Conservation (phyloP, 2,888 invertebrate genomes). For the Callyntrura sp. region DNA sequence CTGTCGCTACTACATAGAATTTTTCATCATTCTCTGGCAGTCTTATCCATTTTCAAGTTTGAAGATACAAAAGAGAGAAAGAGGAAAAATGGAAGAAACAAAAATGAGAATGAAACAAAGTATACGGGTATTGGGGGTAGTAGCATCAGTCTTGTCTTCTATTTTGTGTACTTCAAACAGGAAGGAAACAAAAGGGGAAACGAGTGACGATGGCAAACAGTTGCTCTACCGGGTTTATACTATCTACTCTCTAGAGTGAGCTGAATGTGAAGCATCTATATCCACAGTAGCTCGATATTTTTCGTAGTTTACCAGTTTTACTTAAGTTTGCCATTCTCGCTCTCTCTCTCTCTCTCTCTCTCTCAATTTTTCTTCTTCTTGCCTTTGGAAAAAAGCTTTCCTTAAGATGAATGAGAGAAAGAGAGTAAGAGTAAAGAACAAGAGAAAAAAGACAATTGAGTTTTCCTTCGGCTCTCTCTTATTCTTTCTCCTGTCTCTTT, state of each 20-base stretch:
- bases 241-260: no score
- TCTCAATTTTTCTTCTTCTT: slow-evolving; percentile 2
- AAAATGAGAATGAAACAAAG: slow-evolving; percentile 40
- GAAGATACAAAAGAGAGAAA: slow-evolving; percentile 36
- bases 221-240: no score
- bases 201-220: slow-evolving; percentile 38
- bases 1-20: neutral
- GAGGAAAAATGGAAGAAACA: neutral
- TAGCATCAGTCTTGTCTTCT: slow-evolving; percentile 51
- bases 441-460: slow-evolving; percentile 66
- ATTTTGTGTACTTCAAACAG: slow-evolving; percentile 48
- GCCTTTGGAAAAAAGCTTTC: slow-evolving; percentile 24
- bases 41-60: slow-evolving; percentile 57
- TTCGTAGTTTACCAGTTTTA: slow-evolving; percentile 26
- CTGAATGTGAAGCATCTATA: slow-evolving; percentile 20
- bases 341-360: no score
- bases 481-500: neutral
- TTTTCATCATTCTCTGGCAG: slow-evolving; percentile 58
- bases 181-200: slow-evolving; percentile 69
- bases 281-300: slow-evolving; percentile 46
- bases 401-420: slow-evolving; percentile 31
- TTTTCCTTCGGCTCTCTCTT: slow-evolving; percentile 51
- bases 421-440: slow-evolving; percentile 11
- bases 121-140: neutral
- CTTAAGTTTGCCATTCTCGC: slow-evolving; percentile 42